Base-by-base conservation (phyloP, 2,888 invertebrate genomes). In the Ischnura elegans region DNA sequence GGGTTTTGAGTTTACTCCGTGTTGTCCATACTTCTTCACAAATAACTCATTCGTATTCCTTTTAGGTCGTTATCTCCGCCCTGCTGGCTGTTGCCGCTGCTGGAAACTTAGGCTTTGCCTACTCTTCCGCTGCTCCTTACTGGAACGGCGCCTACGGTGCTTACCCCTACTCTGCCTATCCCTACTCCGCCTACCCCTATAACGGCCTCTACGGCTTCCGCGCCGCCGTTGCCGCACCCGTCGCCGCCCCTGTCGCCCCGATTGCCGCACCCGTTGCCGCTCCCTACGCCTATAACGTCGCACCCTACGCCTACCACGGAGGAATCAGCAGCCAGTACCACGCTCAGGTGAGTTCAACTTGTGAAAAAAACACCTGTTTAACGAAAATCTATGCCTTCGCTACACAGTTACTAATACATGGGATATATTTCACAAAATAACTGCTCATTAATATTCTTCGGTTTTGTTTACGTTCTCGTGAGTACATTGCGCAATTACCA, bases 301-400 rank as follows among this genome's bases (percentile, higher is more conserved):
- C 93, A 36, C 94, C 94, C 87, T 61, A 93, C 55, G 94, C 94
- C 87, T 93, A 51, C 51, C 43, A 93, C 93, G 43, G 76, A 76
- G 29, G 13, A 86, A 93, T 94, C 25, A 94, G 93, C 93, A 94
- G 94, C 66, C 95, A 95, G 94, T 95, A 95, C 94, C 95, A 95
- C 93, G 95, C 95, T 21, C 94, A 94, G 94, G 90, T 90, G 55
- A 90, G 90, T 90, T 76, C 76, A 36, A 76, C 36, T 8, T 29
- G 0, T 25, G 2, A 6, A 10, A 10, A 4, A 29, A 6, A 6
- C 8, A 19, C 61, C 61, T 25, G n/a, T 21, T 21, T 55, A n/a
- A n/a, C 55, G 6, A 55, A 55, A 10, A 55, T 55, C 55, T 21
- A 55, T 21, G 13, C 5, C 61, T 61, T 2, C n/a, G n/a, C n/a